Conservation (phyloP, 2,888 invertebrate genomes). For the Diogma glabrata region DNA sequence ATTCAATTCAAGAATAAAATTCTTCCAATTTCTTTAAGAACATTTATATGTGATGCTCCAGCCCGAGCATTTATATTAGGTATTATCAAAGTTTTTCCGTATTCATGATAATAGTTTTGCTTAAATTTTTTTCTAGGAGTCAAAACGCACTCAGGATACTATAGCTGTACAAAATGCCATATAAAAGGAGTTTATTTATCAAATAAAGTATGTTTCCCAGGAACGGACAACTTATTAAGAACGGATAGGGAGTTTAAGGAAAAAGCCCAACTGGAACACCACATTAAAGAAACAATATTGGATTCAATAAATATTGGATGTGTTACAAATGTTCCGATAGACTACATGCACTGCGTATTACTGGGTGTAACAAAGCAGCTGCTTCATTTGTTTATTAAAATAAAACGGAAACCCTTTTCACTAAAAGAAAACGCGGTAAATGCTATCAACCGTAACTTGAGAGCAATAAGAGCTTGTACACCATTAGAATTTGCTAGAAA, state of each 20-base stretch:
- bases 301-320: constrained; percentile 1
- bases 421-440: neutral
- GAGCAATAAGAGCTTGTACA: neutral
- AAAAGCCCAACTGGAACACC: neutral
- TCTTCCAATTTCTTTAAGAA: no score
- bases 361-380: neutral
- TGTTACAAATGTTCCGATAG: constrained; percentile 2
- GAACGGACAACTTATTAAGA: neutral
- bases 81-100: no score
- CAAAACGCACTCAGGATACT: neutral
- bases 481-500: neutral
- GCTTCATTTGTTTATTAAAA: neutral
- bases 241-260: neutral
- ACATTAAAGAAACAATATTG: neutral
- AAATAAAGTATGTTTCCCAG: neutral
- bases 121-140: neutral
- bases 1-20: no score
- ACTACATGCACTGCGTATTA: constrained; percentile 9
- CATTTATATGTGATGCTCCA: no score
- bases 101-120: no score
- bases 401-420: neutral
- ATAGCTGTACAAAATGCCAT: neutral
- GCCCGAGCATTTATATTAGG: no score
- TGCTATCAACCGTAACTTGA: neutral
- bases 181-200: neutral